Evolutionary conservation across 2,113 vertebrate genomes (phyloP).

Genomic region (Aplodontia rufa): DNA sequence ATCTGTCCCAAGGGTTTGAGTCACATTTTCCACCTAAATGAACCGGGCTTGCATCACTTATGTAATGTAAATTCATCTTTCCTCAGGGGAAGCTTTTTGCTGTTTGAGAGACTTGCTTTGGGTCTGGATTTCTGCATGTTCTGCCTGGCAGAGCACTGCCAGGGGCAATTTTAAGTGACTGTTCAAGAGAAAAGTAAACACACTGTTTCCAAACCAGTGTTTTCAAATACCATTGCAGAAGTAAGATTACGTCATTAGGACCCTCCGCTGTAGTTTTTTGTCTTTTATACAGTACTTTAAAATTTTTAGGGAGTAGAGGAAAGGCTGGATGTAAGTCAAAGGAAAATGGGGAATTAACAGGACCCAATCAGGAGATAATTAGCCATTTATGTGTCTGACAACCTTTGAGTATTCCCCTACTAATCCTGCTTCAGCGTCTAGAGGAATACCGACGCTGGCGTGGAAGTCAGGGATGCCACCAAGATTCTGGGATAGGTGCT

Average conservation of each 20-base stretch:
- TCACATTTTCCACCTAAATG: not conserved
- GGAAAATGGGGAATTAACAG: conserved; percentile 77
- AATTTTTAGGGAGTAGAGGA: conserved; percentile 12
- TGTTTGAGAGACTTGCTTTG: not conserved
- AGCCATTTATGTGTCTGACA: conserved; percentile 80
- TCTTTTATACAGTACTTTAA: conserved; percentile 54
- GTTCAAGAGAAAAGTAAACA: conserved; percentile 44
- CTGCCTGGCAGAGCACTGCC: no score
- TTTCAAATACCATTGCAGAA: conserved; percentile 21
- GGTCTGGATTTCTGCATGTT: not conserved
- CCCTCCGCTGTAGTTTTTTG: conserved; percentile 49
- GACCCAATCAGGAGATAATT: conserved; percentile 82
- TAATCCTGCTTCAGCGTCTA: conserved; percentile 82
- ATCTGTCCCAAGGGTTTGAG: not conserved
- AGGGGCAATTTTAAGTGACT: conserved; percentile 19
- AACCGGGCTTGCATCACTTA: not conserved
- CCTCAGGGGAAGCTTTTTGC: not conserved
- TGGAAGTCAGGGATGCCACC: conserved; percentile 74
- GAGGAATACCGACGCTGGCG: conserved; percentile 69
- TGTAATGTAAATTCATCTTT: conserved; percentile 21
- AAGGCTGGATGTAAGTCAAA: conserved; percentile 66
- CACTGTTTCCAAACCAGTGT: not conserved
- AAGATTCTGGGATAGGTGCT: conserved; percentile 83
- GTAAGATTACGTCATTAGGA: conserved; percentile 43
- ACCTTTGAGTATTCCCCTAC: conserved; percentile 64